Evolutionary conservation across 2,113 vertebrate genomes (phyloP).

Genomic region (Anolis carolinensis): DNA sequence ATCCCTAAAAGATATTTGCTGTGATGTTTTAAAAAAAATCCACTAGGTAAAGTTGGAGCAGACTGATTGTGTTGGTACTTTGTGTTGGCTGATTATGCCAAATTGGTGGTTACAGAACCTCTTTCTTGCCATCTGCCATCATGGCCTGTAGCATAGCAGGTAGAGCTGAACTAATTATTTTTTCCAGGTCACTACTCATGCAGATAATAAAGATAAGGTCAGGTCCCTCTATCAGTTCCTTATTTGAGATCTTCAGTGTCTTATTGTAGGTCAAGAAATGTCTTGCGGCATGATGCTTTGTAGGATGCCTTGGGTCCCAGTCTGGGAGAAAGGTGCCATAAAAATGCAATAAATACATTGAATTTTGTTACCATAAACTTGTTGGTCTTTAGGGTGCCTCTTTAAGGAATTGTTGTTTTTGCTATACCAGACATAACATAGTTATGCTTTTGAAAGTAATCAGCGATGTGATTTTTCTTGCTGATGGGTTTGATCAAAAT

Average conservation of each 20-base stretch:
- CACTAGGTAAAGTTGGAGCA: background rate
- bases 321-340: no score
- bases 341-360: no score
- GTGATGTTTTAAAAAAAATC: background rate
- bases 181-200: background rate
- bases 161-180: background rate
- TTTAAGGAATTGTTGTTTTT: background rate
- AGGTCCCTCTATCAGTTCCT: background rate
- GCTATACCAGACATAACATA: background rate
- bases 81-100: background rate
- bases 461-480: conserved; percentile 28
- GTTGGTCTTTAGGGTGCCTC: background rate
- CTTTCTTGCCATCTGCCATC: background rate
- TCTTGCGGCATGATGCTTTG: conserved; percentile 1
- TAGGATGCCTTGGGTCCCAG: background rate
- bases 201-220: background rate
- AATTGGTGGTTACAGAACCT: background rate
- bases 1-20: conserved; percentile 5
- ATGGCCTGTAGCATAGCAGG: background rate
- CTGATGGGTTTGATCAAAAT: conserved; percentile 49
- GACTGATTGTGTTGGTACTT: background rate
- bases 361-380: background rate
- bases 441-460: conserved; percentile 25
- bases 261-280: background rate
- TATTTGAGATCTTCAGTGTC: background rate